Base-by-base conservation (phyloP, 92 coral and sea anemone genomes). In the Heteractis magnifica region DNA sequence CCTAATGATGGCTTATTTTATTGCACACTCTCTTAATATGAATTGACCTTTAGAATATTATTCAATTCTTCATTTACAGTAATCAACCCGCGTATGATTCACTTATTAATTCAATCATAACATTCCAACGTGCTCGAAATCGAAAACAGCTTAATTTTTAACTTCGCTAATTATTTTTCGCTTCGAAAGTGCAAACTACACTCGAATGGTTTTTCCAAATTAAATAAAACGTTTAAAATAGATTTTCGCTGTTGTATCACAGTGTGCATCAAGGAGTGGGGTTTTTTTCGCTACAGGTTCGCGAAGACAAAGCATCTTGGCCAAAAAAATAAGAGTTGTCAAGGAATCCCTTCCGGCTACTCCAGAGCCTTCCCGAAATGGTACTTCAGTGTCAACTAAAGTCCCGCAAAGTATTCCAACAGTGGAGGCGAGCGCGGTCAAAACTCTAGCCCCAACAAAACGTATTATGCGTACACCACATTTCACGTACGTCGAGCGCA, bases 401-500 rank as follows among this genome's bases (percentile, higher is more conserved):
- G 6, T 19, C 79, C 48, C 65, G 19, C 60, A 49, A 52, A 10
- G 64, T 14, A 50, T 20, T 18, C 62, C 79, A 18, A 76, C 79
- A n/a, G 56, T 50, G n/a, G 6, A 55, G 19, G 79, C 19, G 0
- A 68, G 23, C 11, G 20, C 8, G 8, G 19, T 68, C 5, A 68
- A 68, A 20, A 26, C 13, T 68, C 41, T 50, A n/a, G 73, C 73
- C 13, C 73, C 73, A 3, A 68, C 73, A 23, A 68, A 68, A 68
- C 73, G 73, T 41, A 68, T 68, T 26, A 48, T 68, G 4, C 73
- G 73, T 4, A 68, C 73, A 1, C 73, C 73, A 10, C 19, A 68
- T 15, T 68, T 68, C 15, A 21, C 73, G 23, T 68, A 68, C 21
- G 59, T 20, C 14, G 79, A 76, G 50, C 76, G 84, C 21, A 62